Evolutionary conservation across 2,113 vertebrate species (phyloP), one percentile per base, ranked within the genome.

Genomic region (Paramisgurnus dabryanus): DNA sequence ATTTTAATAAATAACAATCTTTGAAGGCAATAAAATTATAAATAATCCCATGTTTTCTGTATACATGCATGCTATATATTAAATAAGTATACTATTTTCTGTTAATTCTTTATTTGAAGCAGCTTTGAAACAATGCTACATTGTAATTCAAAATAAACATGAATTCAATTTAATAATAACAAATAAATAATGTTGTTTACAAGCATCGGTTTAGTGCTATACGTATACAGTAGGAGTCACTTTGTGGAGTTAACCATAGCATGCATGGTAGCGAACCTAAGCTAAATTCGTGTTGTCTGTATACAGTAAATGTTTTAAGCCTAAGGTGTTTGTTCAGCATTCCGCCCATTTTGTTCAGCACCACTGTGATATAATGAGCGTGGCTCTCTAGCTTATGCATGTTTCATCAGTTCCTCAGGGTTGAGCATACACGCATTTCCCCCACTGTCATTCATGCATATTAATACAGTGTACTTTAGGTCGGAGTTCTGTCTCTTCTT

Each of bases 401-500:
- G 58, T 76, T 76, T 76, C 8, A 64, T 45, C 41, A 64, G 41
- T 13, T 41, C n/a, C 43, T 49, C 72, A 39, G 72, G 39, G 13
- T 45, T 7, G 53, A 34, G 10, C 65, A 39, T 75, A 82, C 15
- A 22, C 58, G 69, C 18, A 76, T 22, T 15, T 58, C 41, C 55
- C 49, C 11, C 41, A 47, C 13, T 0, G 6, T 17, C 11, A 3
- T 60, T 27, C 40, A 75, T 75, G 58, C 17, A 47, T 34, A 50
- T 49, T 50, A 65, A 65, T 66, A 5, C 39, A 40, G 9, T 39
- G 17, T 18, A 41, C 17, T 74, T 10, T 6, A 43, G 12, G 60
- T 55, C 13, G 9, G 27, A 41, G 12, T 53, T 15, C 17, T 53
- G 67, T 50, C 11, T 53, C 47, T 70, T 70, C 22, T 70, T 53